Evolutionary conservation across 2,797 vertebrate species (phyloP), one percentile per base, ranked within the genome.

Genomic region (Pelodytes ibericus): DNA sequence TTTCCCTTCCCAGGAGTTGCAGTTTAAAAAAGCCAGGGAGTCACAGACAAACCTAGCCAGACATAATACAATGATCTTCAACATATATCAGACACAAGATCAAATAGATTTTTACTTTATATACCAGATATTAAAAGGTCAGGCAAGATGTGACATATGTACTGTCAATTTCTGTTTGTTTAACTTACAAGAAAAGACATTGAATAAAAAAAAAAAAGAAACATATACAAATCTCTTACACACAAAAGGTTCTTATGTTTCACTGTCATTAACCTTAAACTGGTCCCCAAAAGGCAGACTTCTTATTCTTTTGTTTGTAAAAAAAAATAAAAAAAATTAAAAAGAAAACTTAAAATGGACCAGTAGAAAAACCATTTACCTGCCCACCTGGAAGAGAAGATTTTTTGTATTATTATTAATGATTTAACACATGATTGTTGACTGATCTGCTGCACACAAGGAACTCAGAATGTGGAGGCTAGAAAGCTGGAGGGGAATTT

Each of bases 391-490:
- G 41, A 44, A 44, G 18, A 16, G 41, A 18, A 53, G 7, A 6
- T 53, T 22, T 53, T 53, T 39, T 5, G 10, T 57, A 25, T 24
- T 39, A 41, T 63, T 13, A 65, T 65, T 65, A 44, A 65, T 65
- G 44, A 41, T 44, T 65, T 22, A 65, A 2, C 56, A 27, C 11
- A n/a, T 26, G 30, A 27, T 65, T 47, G 36, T 25, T 47, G 62
- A 65, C 29, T 47, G 62, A 65, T 44, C 39, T 39, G 61, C 33
- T 41, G 39, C 13, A 65, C 47, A 44, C 2, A 58, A 58, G 56
- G 56, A 15, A 58, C 10, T 58, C 25, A 13, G 56, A 58, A 13
- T 58, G 56, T 58, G 22, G n/a, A 58, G 11, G 24, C 25, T 26
- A 27, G n/a, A 27, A 26, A 9, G 62, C 62, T 41, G 22, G 62